phyloP scores from a whole-genome alignment of 2,888 invertebrate genomes.

The Eupithecia inturbata region DNA sequence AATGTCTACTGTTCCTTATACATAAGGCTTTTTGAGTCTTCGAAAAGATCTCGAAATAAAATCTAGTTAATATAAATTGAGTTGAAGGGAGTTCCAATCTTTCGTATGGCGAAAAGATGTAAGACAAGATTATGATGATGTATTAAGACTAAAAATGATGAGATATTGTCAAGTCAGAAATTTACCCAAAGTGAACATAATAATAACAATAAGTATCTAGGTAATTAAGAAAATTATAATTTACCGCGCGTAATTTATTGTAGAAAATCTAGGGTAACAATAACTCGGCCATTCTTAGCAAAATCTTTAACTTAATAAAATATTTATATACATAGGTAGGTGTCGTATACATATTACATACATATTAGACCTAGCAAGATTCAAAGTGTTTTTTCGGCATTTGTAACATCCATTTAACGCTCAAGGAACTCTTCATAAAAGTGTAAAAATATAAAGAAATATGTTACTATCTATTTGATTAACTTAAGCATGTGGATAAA shows the following conservation, averaged over 20 bases:
- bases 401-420: not conserved
- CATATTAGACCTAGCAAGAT: not conserved
- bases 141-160: constrained; percentile 1
- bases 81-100: not conserved
- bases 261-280: not conserved
- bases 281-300: constrained; percentile 3
- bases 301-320: not conserved
- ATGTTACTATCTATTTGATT: not conserved
- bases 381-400: not conserved
- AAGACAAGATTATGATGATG: not conserved
- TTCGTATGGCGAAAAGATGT: not conserved
- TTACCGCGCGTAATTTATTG: not conserved
- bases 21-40: constrained; percentile 1
- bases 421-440: not conserved
- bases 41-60: not conserved
- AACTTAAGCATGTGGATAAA: constrained; percentile 2
- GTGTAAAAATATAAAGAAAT: not conserved
- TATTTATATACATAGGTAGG: constrained; percentile 2
- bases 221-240: constrained; percentile 3
- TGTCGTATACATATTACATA: constrained; percentile 3
- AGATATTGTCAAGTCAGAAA: constrained; percentile 1
- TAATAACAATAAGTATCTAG: constrained; percentile 2
- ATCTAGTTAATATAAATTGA: not conserved
- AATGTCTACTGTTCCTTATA: constrained; percentile 8
- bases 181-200: constrained; percentile 10